Evolutionary conservation across 2,113 vertebrate species (phyloP).

Genomic region (Nyctibius bracteatus): DNA sequence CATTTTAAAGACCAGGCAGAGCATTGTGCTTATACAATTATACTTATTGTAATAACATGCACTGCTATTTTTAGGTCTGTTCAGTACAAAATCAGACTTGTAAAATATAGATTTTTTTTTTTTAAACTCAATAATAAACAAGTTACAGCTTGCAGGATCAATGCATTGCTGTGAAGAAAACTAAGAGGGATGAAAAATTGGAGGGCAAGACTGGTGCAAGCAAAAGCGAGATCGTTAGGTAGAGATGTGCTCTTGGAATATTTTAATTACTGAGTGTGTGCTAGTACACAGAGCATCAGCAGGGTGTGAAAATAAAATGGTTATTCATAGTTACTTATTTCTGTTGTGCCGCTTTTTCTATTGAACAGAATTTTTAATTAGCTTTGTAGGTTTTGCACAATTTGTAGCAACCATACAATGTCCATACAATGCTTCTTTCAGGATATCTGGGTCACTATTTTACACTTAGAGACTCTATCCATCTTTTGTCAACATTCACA

Average conservation of each 20-base stretch:
- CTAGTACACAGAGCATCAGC: neutral
- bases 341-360: neutral
- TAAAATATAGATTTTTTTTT: neutral
- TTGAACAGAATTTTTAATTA: neutral
- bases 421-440: neutral
- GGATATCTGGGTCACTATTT: neutral
- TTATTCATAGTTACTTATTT: neutral
- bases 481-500: accelerated
- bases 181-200: neutral
- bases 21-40: neutral
- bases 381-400: neutral
- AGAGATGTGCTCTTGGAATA: neutral
- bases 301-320: neutral
- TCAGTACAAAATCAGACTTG: neutral
- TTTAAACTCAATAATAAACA: neutral
- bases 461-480: neutral
- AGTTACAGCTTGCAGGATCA: neutral
- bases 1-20: neutral
- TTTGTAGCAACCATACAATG: neutral
- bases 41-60: neutral
- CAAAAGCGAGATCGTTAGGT: neutral
- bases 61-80: neutral
- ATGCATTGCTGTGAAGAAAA: neutral
- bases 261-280: neutral
- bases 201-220: neutral